These are phyloP conservation scores for Crotalus helleri DNA, from an alignment of 2,113 vertebrate species.

Conservation along the genomic window DNA sequence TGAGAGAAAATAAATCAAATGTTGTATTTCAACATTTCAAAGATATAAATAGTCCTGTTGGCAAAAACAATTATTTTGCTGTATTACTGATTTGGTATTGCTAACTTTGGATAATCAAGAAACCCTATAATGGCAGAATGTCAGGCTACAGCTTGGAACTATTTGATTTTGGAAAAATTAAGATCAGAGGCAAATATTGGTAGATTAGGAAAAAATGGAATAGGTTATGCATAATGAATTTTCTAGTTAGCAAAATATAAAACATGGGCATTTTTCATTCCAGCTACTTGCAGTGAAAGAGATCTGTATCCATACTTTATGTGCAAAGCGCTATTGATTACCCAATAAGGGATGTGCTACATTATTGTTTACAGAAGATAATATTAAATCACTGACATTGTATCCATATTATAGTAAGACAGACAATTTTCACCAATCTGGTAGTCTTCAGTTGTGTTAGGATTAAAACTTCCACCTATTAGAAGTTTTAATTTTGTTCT, in stretches of 20 bases:
- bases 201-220: background rate
- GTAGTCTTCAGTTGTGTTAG: background rate
- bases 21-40: background rate
- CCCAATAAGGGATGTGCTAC: background rate
- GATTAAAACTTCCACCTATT: background rate
- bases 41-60: too few species aligned
- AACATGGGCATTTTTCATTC: background rate
- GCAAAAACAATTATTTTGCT: background rate
- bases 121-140: background rate
- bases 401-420: background rate
- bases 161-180: background rate
- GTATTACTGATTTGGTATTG: background rate
- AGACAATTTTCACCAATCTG: background rate
- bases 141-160: background rate
- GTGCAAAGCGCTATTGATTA: background rate
- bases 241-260: background rate
- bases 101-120: background rate
- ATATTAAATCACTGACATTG: background rate
- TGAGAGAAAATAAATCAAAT: background rate
- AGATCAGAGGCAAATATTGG: background rate
- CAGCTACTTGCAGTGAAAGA: background rate
- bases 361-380: background rate
- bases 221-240: background rate
- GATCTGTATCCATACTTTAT: background rate
- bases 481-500: background rate